Base-by-base conservation (phyloP, 2,888 invertebrate genomes). In the Leptothorax acervorum region DNA sequence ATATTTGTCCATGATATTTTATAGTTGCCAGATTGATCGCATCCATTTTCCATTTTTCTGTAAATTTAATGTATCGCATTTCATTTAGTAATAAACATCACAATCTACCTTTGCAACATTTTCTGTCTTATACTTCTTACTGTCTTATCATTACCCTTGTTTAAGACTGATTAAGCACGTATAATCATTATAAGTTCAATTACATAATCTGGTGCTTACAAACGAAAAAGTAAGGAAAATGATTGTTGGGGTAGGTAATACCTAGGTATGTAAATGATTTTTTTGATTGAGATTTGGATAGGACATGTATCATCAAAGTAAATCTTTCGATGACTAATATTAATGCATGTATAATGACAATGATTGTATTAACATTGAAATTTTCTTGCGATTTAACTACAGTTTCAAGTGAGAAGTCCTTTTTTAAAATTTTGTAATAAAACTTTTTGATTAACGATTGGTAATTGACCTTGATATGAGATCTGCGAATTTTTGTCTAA, bases 231-330 rank as follows among this genome's bases (percentile, higher is more conserved):
- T 86, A 85, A 82, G 85, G 86, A 85, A 73, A 73, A 89, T 81
- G 83, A 75, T 74, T 76, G 53, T 90, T 90, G 92, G 92, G 92
- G 92, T 92, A 93, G 92, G 93, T 93, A 92, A 88, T 79, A 63
- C 51, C 85, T 85, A 85, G 92, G 93, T 92, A 93, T 87, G 93
- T 92, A 92, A 87, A 85, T 55, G 65, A 79, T 75, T 88, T 70
- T 85, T 70, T 85, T 70, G 35, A 35, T 35, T 63, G 82, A 79
- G 55, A 71, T 73, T 55, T 86, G 48, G 31, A 84, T 48, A 71
- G 70, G 18, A 48, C 45, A 35, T 2, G n/a, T 75, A 57, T 55
- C 15, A 53, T 74, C 78, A 71, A 82, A 68, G 35, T 81, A 82
- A 65, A 76, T 55, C 81, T 76, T 83, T 71, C 71, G 15, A 78